These are phyloP conservation scores for Monochamus saltuarius DNA, from an alignment of 1,140 invertebrate species.

Conservation along the genomic window DNA sequence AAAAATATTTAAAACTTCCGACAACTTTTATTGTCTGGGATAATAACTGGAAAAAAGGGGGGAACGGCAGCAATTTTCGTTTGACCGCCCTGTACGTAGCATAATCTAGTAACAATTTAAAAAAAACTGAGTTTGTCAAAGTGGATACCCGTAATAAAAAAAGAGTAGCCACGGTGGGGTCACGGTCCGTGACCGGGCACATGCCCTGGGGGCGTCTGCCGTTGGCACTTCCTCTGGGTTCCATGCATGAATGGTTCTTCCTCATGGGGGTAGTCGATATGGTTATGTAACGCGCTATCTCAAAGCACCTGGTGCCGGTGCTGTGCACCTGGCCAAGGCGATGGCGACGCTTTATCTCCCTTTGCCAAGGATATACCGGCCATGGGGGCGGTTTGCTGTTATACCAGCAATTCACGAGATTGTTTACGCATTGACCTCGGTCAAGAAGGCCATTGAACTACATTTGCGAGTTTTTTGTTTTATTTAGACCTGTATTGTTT, in stretches of 20 bases:
- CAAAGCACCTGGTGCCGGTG: slow-evolving; percentile 7
- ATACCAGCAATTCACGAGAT: not conserved
- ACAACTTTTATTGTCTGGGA: no score
- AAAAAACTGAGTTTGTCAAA: no score
- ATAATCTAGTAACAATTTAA: no score
- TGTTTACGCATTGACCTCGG: no score
- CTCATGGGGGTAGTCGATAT: slow-evolving; percentile 11
- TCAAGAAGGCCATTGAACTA: no score
- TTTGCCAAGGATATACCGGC: slow-evolving; percentile 4
- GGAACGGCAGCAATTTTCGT: no score
- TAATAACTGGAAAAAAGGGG: no score
- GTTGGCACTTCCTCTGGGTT: slow-evolving; percentile 3
- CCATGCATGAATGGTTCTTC: slow-evolving; percentile 8
- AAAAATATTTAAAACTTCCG: no score
- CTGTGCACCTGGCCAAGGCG: slow-evolving; percentile 9
- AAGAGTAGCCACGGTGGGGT: not conserved
- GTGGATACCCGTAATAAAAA: not conserved
- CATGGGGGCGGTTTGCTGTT: slow-evolving; percentile 9
- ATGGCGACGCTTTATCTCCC: slow-evolving; percentile 1
- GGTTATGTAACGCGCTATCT: slow-evolving; percentile 2
- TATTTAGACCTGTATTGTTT: no score
- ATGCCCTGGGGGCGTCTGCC: not conserved
- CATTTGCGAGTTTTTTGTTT: no score
- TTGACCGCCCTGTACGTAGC: no score
- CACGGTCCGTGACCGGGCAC: not conserved